Evolutionary conservation across 2,113 vertebrate species (phyloP).

Genomic region (Gallinago undulata): DNA sequence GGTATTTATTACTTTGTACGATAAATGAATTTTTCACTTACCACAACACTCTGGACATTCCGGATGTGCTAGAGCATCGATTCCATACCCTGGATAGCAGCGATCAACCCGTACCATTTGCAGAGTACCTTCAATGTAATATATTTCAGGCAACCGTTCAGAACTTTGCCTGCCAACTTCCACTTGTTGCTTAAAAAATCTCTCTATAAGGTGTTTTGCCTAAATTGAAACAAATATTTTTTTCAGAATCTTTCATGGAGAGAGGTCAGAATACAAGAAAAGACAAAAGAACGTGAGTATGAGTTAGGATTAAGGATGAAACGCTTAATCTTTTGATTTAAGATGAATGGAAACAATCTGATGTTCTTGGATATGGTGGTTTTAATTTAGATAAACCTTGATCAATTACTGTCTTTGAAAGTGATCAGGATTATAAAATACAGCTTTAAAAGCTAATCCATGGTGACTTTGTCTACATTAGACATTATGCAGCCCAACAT

Average conservation of each 20-base stretch:
- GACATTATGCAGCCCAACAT: not conserved
- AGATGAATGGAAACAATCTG: not conserved
- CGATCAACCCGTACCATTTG: slow-evolving; percentile 43
- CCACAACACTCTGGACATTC: slow-evolving; percentile 65
- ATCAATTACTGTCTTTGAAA: not conserved
- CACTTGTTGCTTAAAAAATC: slow-evolving; percentile 65
- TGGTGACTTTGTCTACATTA: not conserved
- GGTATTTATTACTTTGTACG: not conserved
- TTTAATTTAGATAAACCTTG: not conserved
- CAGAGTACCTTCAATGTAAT: slow-evolving; percentile 65
- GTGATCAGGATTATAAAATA: not conserved
- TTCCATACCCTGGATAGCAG: slow-evolving; percentile 63
- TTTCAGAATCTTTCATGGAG: not conserved
- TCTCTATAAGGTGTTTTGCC: slow-evolving; percentile 64
- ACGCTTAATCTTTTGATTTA: not conserved
- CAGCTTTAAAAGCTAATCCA: not conserved
- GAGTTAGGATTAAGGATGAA: not conserved
- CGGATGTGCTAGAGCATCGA: slow-evolving; percentile 44
- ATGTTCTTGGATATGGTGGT: not conserved
- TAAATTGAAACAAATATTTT: slow-evolving; percentile 20
- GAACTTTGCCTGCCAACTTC: slow-evolving; percentile 29
- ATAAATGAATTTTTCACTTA: slow-evolving; percentile 10
- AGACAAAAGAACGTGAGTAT: not conserved
- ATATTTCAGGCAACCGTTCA: slow-evolving; percentile 45
- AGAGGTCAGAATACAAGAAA: not conserved